A percentile compares a stretch with the other conserved stretches of the same genome.
Conservation (phyloP, 1,140 invertebrate species). For the Drosophila grimshawi region DNA sequence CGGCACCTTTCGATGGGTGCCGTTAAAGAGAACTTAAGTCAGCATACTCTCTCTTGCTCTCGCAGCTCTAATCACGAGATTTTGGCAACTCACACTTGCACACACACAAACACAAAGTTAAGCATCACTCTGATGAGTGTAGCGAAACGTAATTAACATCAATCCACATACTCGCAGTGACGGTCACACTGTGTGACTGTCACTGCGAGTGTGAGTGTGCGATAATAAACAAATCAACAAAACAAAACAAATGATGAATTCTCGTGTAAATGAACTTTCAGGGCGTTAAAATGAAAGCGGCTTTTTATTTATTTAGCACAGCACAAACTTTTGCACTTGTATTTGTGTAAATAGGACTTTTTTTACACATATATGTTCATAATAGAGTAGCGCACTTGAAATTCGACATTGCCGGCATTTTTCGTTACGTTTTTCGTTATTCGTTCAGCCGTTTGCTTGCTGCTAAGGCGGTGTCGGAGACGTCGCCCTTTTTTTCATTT, state of each 20-base stretch:
- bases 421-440: slow-evolving; percentile 56
- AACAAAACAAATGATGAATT: slow-evolving; percentile 80
- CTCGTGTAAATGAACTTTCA: slow-evolving; percentile 77
- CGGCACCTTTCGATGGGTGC: slow-evolving; percentile 15
- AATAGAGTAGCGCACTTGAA: slow-evolving; percentile 59
- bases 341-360: not conserved
- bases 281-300: slow-evolving; percentile 46
- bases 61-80: slow-evolving; percentile 25
- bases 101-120: not conserved
- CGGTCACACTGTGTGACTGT: not conserved
- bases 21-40: slow-evolving; percentile 15
- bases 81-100: slow-evolving; percentile 34
- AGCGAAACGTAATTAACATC: slow-evolving; percentile 43
- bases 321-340: slow-evolving; percentile 34
- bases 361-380: slow-evolving; percentile 16
- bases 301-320: slow-evolving; percentile 52
- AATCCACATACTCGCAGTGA: slow-evolving; percentile 1
- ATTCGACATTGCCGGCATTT: slow-evolving; percentile 76
- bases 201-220: not conserved
- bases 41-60: slow-evolving; percentile 6
- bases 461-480: slow-evolving; percentile 41
- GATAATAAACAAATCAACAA: slow-evolving; percentile 75
- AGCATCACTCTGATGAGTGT: slow-evolving; percentile 42
- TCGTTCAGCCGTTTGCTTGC: slow-evolving; percentile 27
- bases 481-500: slow-evolving; percentile 69